These are phyloP conservation scores for Neomonachus schauinslandi DNA, from an alignment of 2,113 vertebrate genomes.

Conservation along the genomic window DNA sequence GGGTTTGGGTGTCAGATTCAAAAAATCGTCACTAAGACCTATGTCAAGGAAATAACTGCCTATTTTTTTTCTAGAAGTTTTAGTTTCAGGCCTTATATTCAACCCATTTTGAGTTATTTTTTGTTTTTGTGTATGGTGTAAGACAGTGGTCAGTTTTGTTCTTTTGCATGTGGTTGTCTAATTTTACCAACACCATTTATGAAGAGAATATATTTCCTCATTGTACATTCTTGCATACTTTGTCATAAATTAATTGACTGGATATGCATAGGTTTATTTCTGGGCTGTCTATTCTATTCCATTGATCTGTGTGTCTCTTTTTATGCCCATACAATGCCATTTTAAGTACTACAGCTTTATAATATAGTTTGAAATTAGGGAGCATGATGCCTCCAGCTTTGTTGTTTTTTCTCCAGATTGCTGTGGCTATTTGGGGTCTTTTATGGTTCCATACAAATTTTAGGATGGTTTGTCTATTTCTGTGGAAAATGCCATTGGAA, in stretches of 20 bases:
- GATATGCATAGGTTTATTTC: neutral
- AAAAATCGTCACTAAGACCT: neutral
- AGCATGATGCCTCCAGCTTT: neutral
- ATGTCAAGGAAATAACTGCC: neutral
- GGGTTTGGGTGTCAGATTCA: neutral
- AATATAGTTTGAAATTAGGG: neutral
- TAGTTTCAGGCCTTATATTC: neutral
- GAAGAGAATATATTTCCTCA: neutral
- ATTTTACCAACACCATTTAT: neutral
- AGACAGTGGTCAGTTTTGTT: neutral
- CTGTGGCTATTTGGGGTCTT: neutral
- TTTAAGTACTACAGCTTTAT: neutral
- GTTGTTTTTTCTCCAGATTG: neutral
- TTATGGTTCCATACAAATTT: neutral
- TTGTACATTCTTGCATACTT: neutral
- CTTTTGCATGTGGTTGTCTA: neutral
- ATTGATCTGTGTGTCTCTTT: neutral
- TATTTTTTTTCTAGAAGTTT: neutral
- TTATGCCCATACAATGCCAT: neutral
- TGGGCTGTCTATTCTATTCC: neutral
- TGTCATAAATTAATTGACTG: neutral
- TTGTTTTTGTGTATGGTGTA: neutral
- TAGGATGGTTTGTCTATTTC: neutral
- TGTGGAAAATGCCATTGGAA: neutral
- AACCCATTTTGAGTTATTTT: neutral